Evolutionary conservation across 1,140 invertebrate genomes (phyloP), one percentile per base, ranked within the genome.

Genomic region (Psilanteris sp.): DNA sequence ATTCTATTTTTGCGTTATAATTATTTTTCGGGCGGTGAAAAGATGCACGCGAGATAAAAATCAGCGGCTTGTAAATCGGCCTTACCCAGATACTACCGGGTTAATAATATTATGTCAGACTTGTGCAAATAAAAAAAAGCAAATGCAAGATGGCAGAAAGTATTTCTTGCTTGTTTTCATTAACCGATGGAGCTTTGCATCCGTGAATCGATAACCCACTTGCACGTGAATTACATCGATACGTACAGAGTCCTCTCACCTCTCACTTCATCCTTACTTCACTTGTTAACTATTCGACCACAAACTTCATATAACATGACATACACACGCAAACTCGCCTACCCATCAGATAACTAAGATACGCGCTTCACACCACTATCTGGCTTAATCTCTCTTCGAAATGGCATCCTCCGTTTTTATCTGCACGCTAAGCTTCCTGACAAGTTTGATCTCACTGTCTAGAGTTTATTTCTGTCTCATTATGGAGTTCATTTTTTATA

Each of bases 131-230:
- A 44, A 18, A 24, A 39, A 61, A 66, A 62, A 50, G 48, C 39
- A 66, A 32, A 66, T 46, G 22, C 55, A 62, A 55, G 55, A 27
- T 61, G 50, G 64, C 44, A 67, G 50, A 44, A 55, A 70, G 44
- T 68, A 64, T 62, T 67, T 70, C 54, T 59, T 73, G 62, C 66
- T 82, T 84, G 83, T 86, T 85, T 81, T 83, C 81, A 85, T 85
- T 86, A 85, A 87, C 67, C 81, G 77, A 48, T 78, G 57, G 82
- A 81, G 81, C 81, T 83, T 83, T 81, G 72, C 78, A 80, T 79
- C 72, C 64, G 54, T 75, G 78, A 81, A 87, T 86, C 85, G 85
- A 87, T 87, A 87, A 85, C 84, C 84, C 85, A 87, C 82, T 87
- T 86, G 82, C 83, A 84, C 81, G 83, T 85, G 82, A 80, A 81